These are phyloP conservation scores for Drosophila acutilabella DNA, from an alignment of 2,888 invertebrate genomes.

Conservation along the genomic window DNA sequence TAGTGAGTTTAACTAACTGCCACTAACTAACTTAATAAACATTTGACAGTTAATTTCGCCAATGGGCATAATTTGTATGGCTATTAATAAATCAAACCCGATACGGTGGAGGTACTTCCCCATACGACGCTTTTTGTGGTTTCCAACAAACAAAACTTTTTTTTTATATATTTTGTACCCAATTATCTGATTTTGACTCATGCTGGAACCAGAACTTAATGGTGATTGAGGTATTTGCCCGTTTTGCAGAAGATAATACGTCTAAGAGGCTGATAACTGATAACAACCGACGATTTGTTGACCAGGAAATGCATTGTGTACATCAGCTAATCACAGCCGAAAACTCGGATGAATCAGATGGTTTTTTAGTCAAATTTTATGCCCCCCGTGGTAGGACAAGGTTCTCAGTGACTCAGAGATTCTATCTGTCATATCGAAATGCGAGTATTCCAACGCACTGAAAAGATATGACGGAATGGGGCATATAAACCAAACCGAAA, in stretches of 20 bases:
- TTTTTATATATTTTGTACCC: background rate
- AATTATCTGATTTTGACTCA: constrained; percentile 39
- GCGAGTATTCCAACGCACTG: too few species aligned
- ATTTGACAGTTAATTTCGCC: constrained; percentile 2
- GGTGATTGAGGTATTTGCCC: background rate
- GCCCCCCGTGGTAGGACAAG: background rate
- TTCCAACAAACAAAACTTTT: constrained; percentile 1
- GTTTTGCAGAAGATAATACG: constrained; percentile 2
- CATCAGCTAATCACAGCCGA: background rate
- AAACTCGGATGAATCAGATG: constrained; percentile 24
- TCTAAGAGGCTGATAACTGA: constrained; percentile 13
- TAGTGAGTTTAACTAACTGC: constrained; percentile 6
- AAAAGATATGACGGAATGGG: background rate
- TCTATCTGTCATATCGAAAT: constrained; percentile 7
- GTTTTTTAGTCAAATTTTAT: background rate
- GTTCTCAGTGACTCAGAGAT: constrained; percentile 39
- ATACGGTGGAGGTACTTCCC: constrained; percentile 60
- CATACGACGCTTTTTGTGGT: constrained; percentile 4
- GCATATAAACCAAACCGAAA: background rate
- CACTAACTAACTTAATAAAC: constrained; percentile 9
- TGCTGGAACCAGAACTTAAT: background rate
- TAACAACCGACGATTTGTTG: constrained; percentile 23
- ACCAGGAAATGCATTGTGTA: background rate
- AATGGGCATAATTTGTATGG: constrained; percentile 13
- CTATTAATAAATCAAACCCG: constrained; percentile 24